Conservation (phyloP, 2,113 vertebrate genomes). For the Excalfactoria chinensis region DNA sequence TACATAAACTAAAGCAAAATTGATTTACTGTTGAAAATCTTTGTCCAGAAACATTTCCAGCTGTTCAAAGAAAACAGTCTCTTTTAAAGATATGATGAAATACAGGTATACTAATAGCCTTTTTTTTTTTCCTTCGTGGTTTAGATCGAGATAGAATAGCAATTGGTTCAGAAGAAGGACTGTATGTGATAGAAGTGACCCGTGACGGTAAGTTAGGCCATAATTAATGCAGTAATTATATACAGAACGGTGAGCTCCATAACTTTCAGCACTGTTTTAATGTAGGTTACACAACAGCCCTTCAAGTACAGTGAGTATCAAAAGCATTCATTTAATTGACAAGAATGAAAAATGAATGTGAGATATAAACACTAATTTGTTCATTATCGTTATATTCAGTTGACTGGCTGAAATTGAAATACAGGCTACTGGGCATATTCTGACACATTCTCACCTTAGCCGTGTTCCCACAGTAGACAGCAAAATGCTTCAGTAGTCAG, state of each 20-base stretch:
- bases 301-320: neutral
- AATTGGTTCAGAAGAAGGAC: constrained; percentile 93
- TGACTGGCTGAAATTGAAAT: constrained; percentile 18
- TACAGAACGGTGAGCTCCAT: constrained; percentile 4
- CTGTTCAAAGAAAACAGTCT: neutral
- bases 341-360: constrained; percentile 8
- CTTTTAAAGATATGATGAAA: constrained; percentile 3
- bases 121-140: neutral
- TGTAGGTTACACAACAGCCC: neutral
- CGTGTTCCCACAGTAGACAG: neutral
- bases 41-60: neutral
- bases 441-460: neutral
- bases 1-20: neutral
- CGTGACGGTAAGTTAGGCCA: constrained; percentile 87
- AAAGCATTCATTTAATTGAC: constrained; percentile 6
- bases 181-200: constrained; percentile 94
- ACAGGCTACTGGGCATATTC: neutral
- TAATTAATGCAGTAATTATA: constrained; percentile 10
- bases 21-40: constrained; percentile 17
- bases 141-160: constrained; percentile 93
- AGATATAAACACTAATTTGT: neutral
- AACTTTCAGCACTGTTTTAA: neutral
- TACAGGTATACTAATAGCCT: constrained; percentile 9
- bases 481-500: neutral
- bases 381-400: neutral